Evolutionary conservation across 1,140 invertebrate genomes (phyloP), one percentile per base, ranked within the genome.

Genomic region (Diorhabda carinulata): DNA sequence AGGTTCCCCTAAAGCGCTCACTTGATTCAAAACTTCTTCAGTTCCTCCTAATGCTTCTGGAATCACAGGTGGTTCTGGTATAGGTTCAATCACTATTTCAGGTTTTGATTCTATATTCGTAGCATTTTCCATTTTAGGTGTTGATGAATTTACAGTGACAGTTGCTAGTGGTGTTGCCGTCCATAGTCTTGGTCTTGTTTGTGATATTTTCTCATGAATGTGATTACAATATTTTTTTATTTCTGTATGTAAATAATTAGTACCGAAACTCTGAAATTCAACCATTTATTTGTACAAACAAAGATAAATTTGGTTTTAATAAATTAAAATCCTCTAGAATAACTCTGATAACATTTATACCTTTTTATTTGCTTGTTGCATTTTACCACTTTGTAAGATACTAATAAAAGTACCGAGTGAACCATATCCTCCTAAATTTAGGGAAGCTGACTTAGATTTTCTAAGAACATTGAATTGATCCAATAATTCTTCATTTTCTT

Each of bases 1-100:
- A 3, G 91, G 87, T 81, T 96, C 94, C 9, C 89, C 92, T 61
- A 87, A 84, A 44, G 82, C 81, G 58, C 86, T 79, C 8, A 85
- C 65, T 41, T 83, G 78, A 42, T 84, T 80, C 44, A 84, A 75
- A 5, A 84, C 78, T 73, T 84, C 66, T 59, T 74, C 76, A 0
- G 80, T 45, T 2, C 72, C 68, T 64, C 83, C 80, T 9, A 72
- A 71, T 43, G 72, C 64, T 6, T 86, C 83, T 9, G 87, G 87
- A 42, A 73, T 65, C 6, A 86, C 83, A 8, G 87, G 87, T 25
- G 75, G 71, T 67, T 80, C 79, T 43, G 76, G 76, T 67, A 77
- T 72, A 8, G 57, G 8, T n/a, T 68, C 69, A 4, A 47, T 2
- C 9, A 61, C 52, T 40, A 47, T 4, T 62, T 61, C 52, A 8